Evolutionary conservation across 35 echinoderm and acorn worm species (phyloP), one percentile per base, ranked within the genome.

Genomic region (Lytechinus pictus): DNA sequence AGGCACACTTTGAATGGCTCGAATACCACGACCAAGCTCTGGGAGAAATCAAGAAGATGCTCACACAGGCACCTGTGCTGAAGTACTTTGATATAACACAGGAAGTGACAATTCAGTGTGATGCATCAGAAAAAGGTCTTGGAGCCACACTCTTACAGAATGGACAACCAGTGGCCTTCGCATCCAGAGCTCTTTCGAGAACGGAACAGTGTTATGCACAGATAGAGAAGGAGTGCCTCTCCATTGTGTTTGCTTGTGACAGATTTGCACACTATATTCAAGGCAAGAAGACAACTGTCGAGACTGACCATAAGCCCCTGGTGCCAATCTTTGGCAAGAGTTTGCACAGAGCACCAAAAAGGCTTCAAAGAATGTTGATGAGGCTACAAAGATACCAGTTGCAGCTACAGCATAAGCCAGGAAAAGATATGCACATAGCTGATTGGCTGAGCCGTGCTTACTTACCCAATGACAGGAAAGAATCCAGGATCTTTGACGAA

Each of bases 341-440:
- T 0, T 86, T 97, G 27, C 61, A 95, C n/a, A 55, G n/a, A 16
- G 94, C 95, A 7, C 95, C 97, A 51, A 97, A 97, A 54, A 28
- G 94, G 9, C 95, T 98, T 11, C 97, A 98, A 72, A 86, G 95
- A 79, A 98, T 98, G 97, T n/a, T 94, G n/a, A 72, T 98, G 14
- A 52, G 95, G 9, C 54, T 97, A 13, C 95, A 97, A 86, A 98
- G 94, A 53, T 98, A 98, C 92, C 54, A 95, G 27, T 93, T 95
- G 2, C 28, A 92, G 0, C 27, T 97, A 11, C 4, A 53, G 27
- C 95, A 95, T 55, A 92, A 94, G 24, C 89, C 88, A 33, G 96
- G 96, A 28, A 86, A 86, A 56, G 54, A 97, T 44, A 87, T 95
- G 66, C 72, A 86, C 21, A 86, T 95, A 3, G 91, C 94, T n/a